A percentile compares a stretch with the other conserved stretches of the same genome.
These are phyloP conservation scores for Magallana angulata DNA, from an alignment of 1,140 invertebrate species.

Conservation along the genomic window DNA sequence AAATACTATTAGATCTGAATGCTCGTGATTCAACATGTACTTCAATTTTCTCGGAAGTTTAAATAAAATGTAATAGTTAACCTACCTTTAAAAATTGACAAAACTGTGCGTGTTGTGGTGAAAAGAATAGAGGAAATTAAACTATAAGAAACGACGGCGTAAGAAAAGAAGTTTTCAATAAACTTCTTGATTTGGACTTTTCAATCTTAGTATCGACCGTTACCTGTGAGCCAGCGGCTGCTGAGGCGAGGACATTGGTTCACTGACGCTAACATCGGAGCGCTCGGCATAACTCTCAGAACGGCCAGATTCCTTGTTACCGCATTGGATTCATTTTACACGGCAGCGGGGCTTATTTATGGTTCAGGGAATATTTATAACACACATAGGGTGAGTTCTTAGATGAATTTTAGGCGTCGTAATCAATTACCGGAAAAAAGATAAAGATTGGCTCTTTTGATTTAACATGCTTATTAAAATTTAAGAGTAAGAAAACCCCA, in stretches of 20 bases:
- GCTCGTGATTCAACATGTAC: no score
- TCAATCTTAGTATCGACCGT: slow-evolving; percentile 1
- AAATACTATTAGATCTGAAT: no score
- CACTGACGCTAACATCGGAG: neutral
- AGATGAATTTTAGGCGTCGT: neutral
- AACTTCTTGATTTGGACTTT: slow-evolving; percentile 18
- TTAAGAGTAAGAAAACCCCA: neutral
- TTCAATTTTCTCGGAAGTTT: no score
- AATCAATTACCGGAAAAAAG: no score
- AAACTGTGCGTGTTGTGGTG: neutral
- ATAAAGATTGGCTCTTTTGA: neutral
- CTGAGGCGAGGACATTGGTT: no score
- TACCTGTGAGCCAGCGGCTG: neutral
- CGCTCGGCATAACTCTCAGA: neutral
- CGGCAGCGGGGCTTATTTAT: neutral
- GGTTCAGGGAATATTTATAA: neutral
- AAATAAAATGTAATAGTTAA: no score
- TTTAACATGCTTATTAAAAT: neutral
- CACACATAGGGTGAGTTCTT: neutral
- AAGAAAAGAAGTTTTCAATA: neutral
- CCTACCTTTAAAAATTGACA: neutral
- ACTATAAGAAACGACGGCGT: neutral
- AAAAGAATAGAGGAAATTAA: neutral
- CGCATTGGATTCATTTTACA: neutral
- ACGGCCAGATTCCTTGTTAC: neutral